phyloP scores from a whole-genome alignment of 2,888 invertebrate species.

The Sarcophaga variegata region DNA sequence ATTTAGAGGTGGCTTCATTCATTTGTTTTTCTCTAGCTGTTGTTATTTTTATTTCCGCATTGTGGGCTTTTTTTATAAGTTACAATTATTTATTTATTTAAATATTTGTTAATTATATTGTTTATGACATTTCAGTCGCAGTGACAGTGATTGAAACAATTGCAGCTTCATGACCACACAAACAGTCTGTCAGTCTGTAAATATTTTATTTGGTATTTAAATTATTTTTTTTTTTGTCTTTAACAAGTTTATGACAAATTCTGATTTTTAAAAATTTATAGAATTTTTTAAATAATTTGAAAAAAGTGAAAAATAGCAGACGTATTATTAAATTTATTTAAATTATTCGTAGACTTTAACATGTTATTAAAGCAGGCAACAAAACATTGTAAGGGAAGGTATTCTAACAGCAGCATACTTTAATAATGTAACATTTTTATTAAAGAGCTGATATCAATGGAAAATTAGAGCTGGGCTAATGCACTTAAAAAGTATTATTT shows the following conservation, averaged over 20 bases:
- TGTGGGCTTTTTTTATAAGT: neutral
- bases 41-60: conserved; percentile 43
- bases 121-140: conserved; percentile 16
- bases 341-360: neutral
- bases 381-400: too few species aligned
- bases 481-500: too few species aligned
- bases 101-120: conserved; percentile 41
- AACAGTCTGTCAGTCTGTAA: neutral
- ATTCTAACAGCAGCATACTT: too few species aligned
- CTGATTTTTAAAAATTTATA: neutral
- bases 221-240: neutral
- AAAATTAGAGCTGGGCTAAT: too few species aligned
- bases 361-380: too few species aligned
- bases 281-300: neutral
- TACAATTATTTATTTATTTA: conserved; percentile 18
- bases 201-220: neutral
- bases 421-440: too few species aligned
- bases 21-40: neutral
- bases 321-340: neutral
- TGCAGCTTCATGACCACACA: conserved; percentile 15
- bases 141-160: neutral
- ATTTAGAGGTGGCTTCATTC: conserved; percentile 16
- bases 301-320: neutral
- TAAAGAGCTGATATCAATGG: too few species aligned
- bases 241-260: neutral